Evolutionary conservation across 2,797 vertebrate species (phyloP).

Genomic region (Etheostoma perlongum): DNA sequence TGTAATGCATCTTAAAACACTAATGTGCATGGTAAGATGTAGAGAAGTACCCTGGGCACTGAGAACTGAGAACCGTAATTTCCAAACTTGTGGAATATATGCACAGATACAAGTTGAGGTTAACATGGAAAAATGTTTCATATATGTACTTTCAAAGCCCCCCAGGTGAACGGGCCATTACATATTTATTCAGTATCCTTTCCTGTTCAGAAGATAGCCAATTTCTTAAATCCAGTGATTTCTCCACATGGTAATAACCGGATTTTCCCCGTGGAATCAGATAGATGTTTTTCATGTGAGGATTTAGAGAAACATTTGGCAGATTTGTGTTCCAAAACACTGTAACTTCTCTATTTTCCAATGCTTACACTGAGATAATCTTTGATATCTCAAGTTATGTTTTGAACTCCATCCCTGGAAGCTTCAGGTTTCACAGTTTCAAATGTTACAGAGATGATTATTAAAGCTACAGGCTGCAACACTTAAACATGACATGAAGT

Average conservation of each 20-base stretch:
- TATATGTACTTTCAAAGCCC: slow-evolving; percentile 12
- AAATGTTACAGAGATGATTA: neutral
- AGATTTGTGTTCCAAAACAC: slow-evolving; percentile 55
- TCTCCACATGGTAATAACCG: slow-evolving; percentile 64
- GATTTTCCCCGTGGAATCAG: slow-evolving; percentile 61
- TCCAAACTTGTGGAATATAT: slow-evolving; percentile 50
- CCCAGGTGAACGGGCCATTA: slow-evolving; percentile 42
- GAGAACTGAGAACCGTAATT: slow-evolving; percentile 3
- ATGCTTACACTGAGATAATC: slow-evolving; percentile 62
- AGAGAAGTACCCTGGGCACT: slow-evolving; percentile 11
- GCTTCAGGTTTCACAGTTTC: slow-evolving; percentile 15
- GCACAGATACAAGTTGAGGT: slow-evolving; percentile 64
- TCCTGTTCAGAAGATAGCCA: slow-evolving; percentile 53
- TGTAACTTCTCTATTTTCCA: slow-evolving; percentile 49
- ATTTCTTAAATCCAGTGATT: slow-evolving; percentile 63
- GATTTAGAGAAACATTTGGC: slow-evolving; percentile 68
- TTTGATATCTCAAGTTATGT: slow-evolving; percentile 44
- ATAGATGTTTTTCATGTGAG: slow-evolving; percentile 70
- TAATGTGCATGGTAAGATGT: slow-evolving; percentile 19
- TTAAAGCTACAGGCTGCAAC: neutral
- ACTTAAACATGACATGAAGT: neutral
- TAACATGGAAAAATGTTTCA: slow-evolving; percentile 35
- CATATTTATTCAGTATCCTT: slow-evolving; percentile 77
- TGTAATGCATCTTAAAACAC: slow-evolving; percentile 19
- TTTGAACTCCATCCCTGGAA: slow-evolving; percentile 21